Evolutionary conservation across 2,113 vertebrate genomes (phyloP).

Genomic region (Petaurus breviceps): DNA sequence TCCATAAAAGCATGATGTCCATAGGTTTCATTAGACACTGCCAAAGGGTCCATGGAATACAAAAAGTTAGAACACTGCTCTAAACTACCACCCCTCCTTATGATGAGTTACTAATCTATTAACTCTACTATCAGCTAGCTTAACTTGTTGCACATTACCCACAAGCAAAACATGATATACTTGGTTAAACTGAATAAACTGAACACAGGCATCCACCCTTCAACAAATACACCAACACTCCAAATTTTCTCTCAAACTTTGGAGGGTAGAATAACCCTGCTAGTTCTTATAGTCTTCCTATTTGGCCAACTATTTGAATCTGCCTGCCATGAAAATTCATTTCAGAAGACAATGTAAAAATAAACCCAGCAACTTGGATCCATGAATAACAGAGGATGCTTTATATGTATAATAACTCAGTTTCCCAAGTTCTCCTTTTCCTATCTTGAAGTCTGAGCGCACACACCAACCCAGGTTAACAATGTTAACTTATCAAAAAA

Average conservation of each 20-base stretch:
- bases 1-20: no score
- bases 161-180: neutral
- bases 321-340: conserved; percentile 7
- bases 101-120: neutral
- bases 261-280: neutral
- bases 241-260: neutral
- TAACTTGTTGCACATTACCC: neutral
- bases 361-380: neutral
- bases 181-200: neutral
- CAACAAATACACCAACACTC: neutral
- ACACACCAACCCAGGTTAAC: neutral
- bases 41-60: neutral
- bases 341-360: neutral
- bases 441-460: neutral
- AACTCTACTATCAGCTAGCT: neutral
- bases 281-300: neutral
- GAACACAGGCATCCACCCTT: neutral
- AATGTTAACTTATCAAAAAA: neutral
- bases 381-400: neutral
- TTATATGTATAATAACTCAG: neutral
- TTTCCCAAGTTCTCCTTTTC: neutral
- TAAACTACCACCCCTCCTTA: neutral
- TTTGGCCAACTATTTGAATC: neutral
- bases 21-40: neutral
- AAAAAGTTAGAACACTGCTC: neutral